Percentiles rank a stretch among this genome's conserved stretches.
phyloP scores from a whole-genome alignment of 2,888 invertebrate genomes.

The Acutogordius australiensis region DNA sequence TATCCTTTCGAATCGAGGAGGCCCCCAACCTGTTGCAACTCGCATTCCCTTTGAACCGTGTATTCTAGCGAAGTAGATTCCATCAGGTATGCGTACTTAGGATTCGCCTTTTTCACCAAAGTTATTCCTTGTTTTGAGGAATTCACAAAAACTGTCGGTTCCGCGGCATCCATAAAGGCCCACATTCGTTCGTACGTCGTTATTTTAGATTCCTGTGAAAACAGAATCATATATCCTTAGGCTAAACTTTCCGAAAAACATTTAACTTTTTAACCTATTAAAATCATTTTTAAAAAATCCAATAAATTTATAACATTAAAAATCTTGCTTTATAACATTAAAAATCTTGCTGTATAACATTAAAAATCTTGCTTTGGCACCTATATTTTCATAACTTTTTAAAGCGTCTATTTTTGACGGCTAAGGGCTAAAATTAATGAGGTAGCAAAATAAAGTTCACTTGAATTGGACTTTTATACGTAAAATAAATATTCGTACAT shows the following conservation, averaged over 20 bases:
- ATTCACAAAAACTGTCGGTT: constrained; percentile 45
- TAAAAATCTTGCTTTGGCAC: too few species aligned
- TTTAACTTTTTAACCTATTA: background rate
- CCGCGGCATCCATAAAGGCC: constrained; percentile 59
- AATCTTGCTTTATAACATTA: too few species aligned
- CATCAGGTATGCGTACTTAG: constrained; percentile 27
- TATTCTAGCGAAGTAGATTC: constrained; percentile 27
- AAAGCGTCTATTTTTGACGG: too few species aligned
- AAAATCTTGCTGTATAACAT: too few species aligned
- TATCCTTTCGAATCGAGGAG: constrained; percentile 26
- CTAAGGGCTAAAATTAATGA: too few species aligned
- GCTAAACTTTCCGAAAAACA: background rate
- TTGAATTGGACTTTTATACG: too few species aligned
- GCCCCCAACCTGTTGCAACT: constrained; percentile 26
- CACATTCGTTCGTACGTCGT: constrained; percentile 79
- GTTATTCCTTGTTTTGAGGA: constrained; percentile 38
- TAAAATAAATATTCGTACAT: too few species aligned
- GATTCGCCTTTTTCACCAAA: constrained; percentile 26
- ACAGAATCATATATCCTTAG: background rate
- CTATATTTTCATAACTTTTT: too few species aligned
- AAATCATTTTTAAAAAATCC: too few species aligned
- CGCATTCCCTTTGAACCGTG: constrained; percentile 26
- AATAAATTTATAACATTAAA: too few species aligned
- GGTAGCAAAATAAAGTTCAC: too few species aligned
- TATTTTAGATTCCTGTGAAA: constrained; percentile 53